phyloP scores from a whole-genome alignment of 2,797 vertebrate genomes.

The Paratrypauchen microcephalus region DNA sequence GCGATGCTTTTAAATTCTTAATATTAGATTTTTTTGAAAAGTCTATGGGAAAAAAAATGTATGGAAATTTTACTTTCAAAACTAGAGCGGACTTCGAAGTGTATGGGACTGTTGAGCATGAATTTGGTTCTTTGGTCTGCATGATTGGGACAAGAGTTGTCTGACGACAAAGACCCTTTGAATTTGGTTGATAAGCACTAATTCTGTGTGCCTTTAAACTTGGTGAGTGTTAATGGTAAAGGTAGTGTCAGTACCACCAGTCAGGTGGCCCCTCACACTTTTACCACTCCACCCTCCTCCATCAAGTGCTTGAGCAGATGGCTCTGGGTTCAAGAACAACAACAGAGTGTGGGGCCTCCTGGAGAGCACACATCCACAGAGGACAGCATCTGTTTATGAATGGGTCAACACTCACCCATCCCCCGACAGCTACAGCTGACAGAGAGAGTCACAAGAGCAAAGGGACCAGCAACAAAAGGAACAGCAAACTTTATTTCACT shows the following conservation, averaged over 20 bases:
- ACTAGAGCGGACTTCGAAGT: too few species aligned
- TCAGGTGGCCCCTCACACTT: slow-evolving; percentile 20
- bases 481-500: slow-evolving; percentile 5
- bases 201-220: too few species aligned
- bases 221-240: background rate
- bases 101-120: too few species aligned
- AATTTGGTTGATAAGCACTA: too few species aligned
- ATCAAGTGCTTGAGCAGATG: slow-evolving; percentile 78
- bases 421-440: slow-evolving; percentile 64
- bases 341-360: slow-evolving; percentile 61
- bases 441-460: slow-evolving; percentile 28
- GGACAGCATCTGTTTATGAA: slow-evolving; percentile 76
- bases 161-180: too few species aligned
- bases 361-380: slow-evolving; percentile 58
- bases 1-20: too few species aligned
- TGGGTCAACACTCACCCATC: slow-evolving; percentile 58
- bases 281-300: slow-evolving; percentile 26
- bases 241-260: slow-evolving; percentile 8
- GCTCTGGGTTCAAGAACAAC: slow-evolving; percentile 52
- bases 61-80: too few species aligned
- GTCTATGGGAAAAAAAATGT: too few species aligned
- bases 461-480: slow-evolving; percentile 14
- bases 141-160: too few species aligned
- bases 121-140: too few species aligned
- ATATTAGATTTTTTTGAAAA: too few species aligned